phyloP scores from a whole-genome alignment of 1,140 invertebrate genomes.

The Hylaeus volcanicus region DNA sequence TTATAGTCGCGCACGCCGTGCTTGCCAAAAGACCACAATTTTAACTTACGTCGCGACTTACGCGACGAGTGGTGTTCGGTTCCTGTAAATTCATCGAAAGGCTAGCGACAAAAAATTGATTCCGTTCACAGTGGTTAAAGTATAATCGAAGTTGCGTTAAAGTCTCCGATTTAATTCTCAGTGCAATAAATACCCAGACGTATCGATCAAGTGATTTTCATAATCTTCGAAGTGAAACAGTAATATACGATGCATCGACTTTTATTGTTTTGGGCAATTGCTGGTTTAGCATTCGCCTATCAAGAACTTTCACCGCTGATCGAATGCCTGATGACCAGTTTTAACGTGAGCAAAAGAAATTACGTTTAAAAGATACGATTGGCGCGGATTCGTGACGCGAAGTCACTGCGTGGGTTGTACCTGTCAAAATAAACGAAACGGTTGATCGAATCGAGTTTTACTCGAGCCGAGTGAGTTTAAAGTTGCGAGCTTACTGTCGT shows the following conservation, averaged over 20 bases:
- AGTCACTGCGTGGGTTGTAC: too few species aligned
- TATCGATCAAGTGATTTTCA: too few species aligned
- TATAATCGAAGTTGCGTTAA: too few species aligned
- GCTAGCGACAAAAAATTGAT: neutral
- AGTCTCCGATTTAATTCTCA: too few species aligned
- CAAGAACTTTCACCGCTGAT: neutral
- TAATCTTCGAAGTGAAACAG: neutral
- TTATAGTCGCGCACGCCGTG: constrained; percentile 11
- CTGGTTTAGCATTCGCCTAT: neutral
- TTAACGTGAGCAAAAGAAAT: neutral
- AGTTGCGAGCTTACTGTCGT: too few species aligned
- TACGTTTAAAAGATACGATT: too few species aligned
- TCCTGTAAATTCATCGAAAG: neutral
- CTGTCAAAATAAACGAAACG: too few species aligned
- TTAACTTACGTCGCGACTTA: neutral
- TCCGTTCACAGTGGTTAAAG: too few species aligned
- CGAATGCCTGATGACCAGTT: neutral
- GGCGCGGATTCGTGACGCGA: too few species aligned
- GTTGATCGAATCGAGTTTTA: too few species aligned
- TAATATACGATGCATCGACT: neutral
- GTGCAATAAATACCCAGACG: too few species aligned
- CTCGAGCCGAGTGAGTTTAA: too few species aligned
- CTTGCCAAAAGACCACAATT: constrained; percentile 4
- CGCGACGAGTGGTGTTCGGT: constrained; percentile 7
- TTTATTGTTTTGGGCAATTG: neutral